Evolutionary conservation across 2,888 invertebrate genomes (phyloP).

Genomic region (Macaria notata): DNA sequence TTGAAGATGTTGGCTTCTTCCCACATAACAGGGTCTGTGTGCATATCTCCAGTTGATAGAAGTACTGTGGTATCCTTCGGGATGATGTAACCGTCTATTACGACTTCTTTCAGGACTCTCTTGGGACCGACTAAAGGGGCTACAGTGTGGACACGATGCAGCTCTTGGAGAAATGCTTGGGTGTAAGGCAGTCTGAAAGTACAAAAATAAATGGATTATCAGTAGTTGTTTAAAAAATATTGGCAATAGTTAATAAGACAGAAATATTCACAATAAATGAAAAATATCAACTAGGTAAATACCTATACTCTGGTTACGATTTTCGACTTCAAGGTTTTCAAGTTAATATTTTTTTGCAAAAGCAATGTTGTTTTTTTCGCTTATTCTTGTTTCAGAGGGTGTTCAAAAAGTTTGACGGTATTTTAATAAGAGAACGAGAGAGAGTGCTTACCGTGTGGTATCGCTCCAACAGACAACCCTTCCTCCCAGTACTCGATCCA

Average conservation of each 20-base stretch:
- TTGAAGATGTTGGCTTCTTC: slow-evolving; percentile 65
- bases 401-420: too few relatives aligned
- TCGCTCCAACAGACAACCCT: slow-evolving; percentile 19
- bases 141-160: slow-evolving; percentile 63
- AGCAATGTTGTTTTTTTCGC: too few relatives aligned
- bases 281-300: too few relatives aligned
- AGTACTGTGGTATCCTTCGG: slow-evolving; percentile 60
- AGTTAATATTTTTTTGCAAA: too few relatives aligned
- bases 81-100: slow-evolving; percentile 38
- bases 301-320: too few relatives aligned
- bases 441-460: slow-evolving; percentile 9
- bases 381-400: too few relatives aligned
- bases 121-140: slow-evolving; percentile 63
- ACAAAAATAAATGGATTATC: neutral
- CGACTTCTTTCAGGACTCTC: slow-evolving; percentile 31
- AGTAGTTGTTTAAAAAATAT: too few relatives aligned
- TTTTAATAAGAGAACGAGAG: too few relatives aligned
- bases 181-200: slow-evolving; percentile 49
- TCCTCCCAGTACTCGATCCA: slow-evolving; percentile 72
- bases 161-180: slow-evolving; percentile 66
- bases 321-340: too few relatives aligned
- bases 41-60: slow-evolving; percentile 57
- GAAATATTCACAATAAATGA: neutral
- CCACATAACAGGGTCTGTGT: slow-evolving; percentile 67
- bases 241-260: neutral